These are phyloP conservation scores for Apocheima hispidaria DNA, from an alignment of 2,888 invertebrate species.

Conservation along the genomic window DNA sequence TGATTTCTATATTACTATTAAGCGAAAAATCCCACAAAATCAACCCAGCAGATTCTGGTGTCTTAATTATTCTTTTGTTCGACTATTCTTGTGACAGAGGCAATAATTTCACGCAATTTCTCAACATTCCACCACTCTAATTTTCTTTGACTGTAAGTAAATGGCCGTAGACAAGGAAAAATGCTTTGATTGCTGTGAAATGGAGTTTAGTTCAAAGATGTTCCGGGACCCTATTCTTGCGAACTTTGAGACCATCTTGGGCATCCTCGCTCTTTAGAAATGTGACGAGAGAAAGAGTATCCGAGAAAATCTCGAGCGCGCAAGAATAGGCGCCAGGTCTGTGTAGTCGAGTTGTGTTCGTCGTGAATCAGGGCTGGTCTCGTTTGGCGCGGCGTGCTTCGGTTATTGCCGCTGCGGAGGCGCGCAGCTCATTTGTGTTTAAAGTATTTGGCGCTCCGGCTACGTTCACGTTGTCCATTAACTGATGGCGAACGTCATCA, in stretches of 20 bases:
- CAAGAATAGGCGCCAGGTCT: not conserved
- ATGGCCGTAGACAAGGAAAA: not conserved
- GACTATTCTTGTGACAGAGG: too few species aligned
- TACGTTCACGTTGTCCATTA: slow-evolving; percentile 64
- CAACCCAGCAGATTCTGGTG: too few species aligned
- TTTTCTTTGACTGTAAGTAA: not conserved
- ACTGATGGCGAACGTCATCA: slow-evolving; percentile 49
- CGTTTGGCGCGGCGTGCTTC: slow-evolving; percentile 27
- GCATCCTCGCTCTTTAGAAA: not conserved
- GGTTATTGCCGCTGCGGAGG: slow-evolving; percentile 59
- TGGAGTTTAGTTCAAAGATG: not conserved
- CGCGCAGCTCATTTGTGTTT: slow-evolving; percentile 56
- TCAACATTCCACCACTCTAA: not conserved
- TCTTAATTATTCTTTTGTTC: too few species aligned
- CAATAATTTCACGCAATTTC: not conserved
- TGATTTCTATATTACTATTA: too few species aligned
- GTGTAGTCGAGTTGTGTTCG: not conserved
- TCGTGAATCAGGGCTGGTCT: not conserved
- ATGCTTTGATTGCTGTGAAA: not conserved
- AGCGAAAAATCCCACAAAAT: too few species aligned
- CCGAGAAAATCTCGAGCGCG: not conserved
- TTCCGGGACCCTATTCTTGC: not conserved
- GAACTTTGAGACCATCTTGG: not conserved
- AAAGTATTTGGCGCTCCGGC: slow-evolving; percentile 42
- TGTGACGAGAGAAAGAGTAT: too few species aligned